Conservation (phyloP, 1,140 invertebrate genomes). For the Trichonephila clavata region DNA sequence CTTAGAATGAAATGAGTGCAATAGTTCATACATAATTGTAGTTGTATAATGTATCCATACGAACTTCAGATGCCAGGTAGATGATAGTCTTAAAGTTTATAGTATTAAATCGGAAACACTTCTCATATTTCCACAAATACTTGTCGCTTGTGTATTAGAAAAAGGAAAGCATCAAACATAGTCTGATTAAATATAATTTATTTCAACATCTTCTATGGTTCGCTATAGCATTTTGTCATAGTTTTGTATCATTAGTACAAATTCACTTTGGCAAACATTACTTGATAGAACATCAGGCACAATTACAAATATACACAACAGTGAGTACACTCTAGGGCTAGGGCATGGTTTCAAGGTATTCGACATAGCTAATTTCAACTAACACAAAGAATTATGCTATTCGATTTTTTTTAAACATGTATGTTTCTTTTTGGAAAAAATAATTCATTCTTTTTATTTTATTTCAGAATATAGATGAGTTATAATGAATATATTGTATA, state of each 20-base stretch:
- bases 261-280: conserved; percentile 68
- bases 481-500: neutral
- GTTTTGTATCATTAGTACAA: conserved; percentile 62
- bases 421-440: neutral
- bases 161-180: neutral
- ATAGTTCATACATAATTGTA: too few relatives aligned
- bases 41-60: too few relatives aligned
- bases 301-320: conserved; percentile 66
- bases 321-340: neutral
- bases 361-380: conserved; percentile 24
- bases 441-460: neutral
- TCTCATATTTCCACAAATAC: too few relatives aligned
- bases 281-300: conserved; percentile 59
- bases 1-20: too few relatives aligned
- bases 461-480: neutral
- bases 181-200: conserved; percentile 73
- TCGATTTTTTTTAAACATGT: neutral
- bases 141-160: too few relatives aligned
- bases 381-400: neutral
- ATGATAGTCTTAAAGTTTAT: too few relatives aligned
- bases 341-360: conserved; percentile 16
- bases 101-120: too few relatives aligned
- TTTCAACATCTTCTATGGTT: conserved; percentile 66
- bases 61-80: too few relatives aligned
- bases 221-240: conserved; percentile 58